These are phyloP conservation scores for Acanthornis magna DNA, from an alignment of 2,797 vertebrate species.

Conservation along the genomic window DNA sequence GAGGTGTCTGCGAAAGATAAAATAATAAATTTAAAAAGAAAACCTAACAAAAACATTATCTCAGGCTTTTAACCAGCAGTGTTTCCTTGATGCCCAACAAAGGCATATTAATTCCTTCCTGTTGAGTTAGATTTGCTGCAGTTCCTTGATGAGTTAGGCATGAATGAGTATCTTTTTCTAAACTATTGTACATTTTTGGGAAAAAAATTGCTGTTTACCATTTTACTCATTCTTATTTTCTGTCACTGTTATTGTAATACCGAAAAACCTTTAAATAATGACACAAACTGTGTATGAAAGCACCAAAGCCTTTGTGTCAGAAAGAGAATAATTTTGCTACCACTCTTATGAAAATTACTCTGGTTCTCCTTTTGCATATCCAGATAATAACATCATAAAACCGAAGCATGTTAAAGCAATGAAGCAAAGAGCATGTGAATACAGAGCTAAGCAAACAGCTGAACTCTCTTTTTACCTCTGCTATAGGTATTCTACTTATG, in stretches of 20 bases:
- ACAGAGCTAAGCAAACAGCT: neutral
- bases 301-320: neutral
- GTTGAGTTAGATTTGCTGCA: neutral
- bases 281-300: neutral
- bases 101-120: neutral
- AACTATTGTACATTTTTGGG: neutral
- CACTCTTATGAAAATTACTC: neutral
- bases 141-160: neutral
- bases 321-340: neutral
- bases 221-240: neutral
- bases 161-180: neutral
- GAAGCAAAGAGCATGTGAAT: neutral
- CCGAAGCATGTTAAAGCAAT: neutral
- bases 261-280: neutral
- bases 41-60: neutral
- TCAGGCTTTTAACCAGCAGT: conserved; percentile 25
- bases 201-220: neutral
- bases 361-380: neutral
- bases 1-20: conserved; percentile 17
- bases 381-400: neutral
- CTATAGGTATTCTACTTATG: neutral
- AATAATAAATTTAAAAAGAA: neutral
- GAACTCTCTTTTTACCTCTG: neutral
- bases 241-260: neutral
- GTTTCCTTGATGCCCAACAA: neutral